Evolutionary conservation across 2,888 invertebrate species (phyloP), one percentile per base, ranked within the genome.

Genomic region (Salpingus planirostris): DNA sequence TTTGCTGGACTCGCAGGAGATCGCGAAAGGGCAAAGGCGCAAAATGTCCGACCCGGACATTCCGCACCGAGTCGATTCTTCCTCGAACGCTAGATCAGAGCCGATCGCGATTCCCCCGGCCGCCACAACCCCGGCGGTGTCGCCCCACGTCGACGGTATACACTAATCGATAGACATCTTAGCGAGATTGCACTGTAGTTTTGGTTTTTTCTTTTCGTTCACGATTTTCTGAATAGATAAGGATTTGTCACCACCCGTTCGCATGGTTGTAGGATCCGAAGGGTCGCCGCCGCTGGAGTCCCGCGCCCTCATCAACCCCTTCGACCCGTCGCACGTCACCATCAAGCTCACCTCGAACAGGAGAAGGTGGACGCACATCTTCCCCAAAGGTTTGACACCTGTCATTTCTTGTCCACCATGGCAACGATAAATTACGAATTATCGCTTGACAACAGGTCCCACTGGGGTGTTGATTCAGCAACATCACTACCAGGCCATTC

Each of bases 281-380:
- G 74, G 73, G 3, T 73, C 72, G 11, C 70, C 73, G 4, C 67
- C 69, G 2, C 55, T 78, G 11, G 82, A 87, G 1, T 85, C 87
- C 0, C 69, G 87, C 38, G 88, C 92, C 1, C 70, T 92, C 24
- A 93, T 98, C 52, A 97, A 98, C 67, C 98, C 98, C 0, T 98
- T 98, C 61, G 95, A 95, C 62, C 97, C 97, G 0, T 93, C 95
- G 0, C 90, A 95, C 59, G 92, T 97, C 32, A 91, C 92, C 15
- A 92, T 95, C 45, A 95, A 95, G 64, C 68, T 93, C 26, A 96
- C 95, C 1, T 93, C 95, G 29, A 95, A 95, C 62, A 72, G 96
- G 27, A 69, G 96, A 15, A 74, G 97, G 33, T 98, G 98, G 98
- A 95, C 95, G 1, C 97, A 98, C 63, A 96, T 96, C 52, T 98